A percentile compares a stretch with the other conserved stretches of the same genome.
Evolutionary conservation across 1,140 invertebrate genomes (phyloP).

Genomic region (Pseudomyrmex gracilis): DNA sequence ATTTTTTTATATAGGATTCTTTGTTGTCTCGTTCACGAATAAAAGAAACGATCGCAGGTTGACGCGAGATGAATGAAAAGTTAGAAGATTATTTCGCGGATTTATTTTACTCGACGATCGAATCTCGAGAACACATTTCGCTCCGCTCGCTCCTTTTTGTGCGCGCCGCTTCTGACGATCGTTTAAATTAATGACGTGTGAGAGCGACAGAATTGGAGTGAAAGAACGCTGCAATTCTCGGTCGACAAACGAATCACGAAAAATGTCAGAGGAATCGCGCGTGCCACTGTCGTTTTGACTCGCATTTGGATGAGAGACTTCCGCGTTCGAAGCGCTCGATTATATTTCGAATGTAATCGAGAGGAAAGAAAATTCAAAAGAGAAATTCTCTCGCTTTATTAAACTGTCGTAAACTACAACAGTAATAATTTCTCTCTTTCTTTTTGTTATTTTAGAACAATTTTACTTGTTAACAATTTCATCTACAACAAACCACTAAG

Average conservation of each 20-base stretch:
- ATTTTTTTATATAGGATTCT: too few species aligned
- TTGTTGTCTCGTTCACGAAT: neutral
- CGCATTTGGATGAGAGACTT: neutral
- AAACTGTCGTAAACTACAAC: too few species aligned
- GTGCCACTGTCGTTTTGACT: slow-evolving; percentile 13
- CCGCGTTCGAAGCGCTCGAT: neutral
- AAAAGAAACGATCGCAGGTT: slow-evolving; percentile 5
- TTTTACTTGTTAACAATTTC: neutral
- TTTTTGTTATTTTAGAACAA: neutral
- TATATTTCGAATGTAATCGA: neutral
- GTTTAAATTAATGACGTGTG: slow-evolving; percentile 66
- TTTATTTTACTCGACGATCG: slow-evolving; percentile 45
- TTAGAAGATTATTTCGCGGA: slow-evolving; percentile 37
- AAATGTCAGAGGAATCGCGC: slow-evolving; percentile 51
- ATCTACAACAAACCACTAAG: too few species aligned
- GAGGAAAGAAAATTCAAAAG: too few species aligned
- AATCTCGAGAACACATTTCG: slow-evolving; percentile 26
- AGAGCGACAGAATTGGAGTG: slow-evolving; percentile 51
- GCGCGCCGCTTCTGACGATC: slow-evolving; percentile 43
- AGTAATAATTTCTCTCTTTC: neutral
- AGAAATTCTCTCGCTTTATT: too few species aligned
- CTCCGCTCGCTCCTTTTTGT: slow-evolving; percentile 15
- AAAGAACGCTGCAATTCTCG: slow-evolving; percentile 44
- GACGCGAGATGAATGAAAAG: slow-evolving; percentile 13
- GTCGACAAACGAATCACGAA: slow-evolving; percentile 54